A percentile compares a stretch with the other conserved stretches of the same genome.
These are phyloP conservation scores for Clinocottus analis DNA, from an alignment of 2,113 vertebrate species.

Conservation along the genomic window DNA sequence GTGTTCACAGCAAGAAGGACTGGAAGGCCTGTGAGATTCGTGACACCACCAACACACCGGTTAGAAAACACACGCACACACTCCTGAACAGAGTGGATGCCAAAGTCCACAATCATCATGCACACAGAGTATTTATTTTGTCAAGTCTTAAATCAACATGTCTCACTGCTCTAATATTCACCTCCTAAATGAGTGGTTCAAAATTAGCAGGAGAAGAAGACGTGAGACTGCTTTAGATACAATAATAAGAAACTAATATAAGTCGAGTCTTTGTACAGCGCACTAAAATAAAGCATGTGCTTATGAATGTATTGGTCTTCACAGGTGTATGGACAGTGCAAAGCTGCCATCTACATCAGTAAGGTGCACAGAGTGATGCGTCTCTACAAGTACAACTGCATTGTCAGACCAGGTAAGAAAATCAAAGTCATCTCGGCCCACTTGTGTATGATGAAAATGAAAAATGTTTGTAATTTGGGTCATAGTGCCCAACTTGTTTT, in stretches of 20 bases:
- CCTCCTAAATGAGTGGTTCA: too few relatives aligned
- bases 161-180: not conserved
- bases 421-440: not conserved
- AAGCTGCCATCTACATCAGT: slow-evolving; percentile 76
- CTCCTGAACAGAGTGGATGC: not conserved
- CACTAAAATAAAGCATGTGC: not conserved
- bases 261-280: not conserved
- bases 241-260: not conserved
- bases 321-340: slow-evolving; percentile 84
- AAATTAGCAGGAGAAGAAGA: not conserved
- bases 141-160: not conserved
- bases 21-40: slow-evolving; percentile 75
- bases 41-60: slow-evolving; percentile 42
- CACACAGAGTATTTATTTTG: not conserved
- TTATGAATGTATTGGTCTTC: slow-evolving; percentile 14
- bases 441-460: not conserved
- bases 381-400: slow-evolving; percentile 81
- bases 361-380: slow-evolving; percentile 73
- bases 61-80: slow-evolving; percentile 40
- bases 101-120: not conserved
- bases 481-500: not conserved
- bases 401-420: slow-evolving; percentile 77
- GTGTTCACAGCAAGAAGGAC: slow-evolving; percentile 77
- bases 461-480: not conserved
- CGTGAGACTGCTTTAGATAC: not conserved